phyloP scores from a whole-genome alignment of 2,113 vertebrate species.

The Carettochelys insculpta region DNA sequence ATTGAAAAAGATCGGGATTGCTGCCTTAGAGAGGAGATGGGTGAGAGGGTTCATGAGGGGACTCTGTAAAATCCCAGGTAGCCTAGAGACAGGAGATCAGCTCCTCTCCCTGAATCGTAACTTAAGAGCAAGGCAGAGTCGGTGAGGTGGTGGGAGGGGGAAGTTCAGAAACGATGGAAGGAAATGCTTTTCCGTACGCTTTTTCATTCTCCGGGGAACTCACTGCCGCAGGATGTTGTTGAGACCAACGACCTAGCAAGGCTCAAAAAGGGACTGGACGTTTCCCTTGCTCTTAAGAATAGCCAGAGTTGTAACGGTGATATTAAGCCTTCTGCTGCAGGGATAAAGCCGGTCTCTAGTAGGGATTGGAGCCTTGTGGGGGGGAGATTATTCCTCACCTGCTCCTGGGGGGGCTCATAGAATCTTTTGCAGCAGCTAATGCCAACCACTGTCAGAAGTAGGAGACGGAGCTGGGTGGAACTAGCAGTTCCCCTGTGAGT shows the following conservation, averaged over 20 bases:
- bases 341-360: neutral
- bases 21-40: neutral
- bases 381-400: neutral
- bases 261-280: neutral
- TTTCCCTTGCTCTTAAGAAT: too few relatives aligned
- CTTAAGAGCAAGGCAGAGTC: neutral
- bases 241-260: neutral
- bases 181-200: neutral
- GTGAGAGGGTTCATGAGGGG: neutral
- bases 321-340: neutral
- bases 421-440: neutral
- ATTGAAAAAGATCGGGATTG: neutral
- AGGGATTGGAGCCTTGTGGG: neutral
- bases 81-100: neutral
- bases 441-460: neutral
- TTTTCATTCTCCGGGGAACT: neutral
- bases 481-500: neutral
- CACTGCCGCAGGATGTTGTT: neutral
- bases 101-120: neutral
- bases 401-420: neutral
- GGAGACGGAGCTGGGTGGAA: accelerated
- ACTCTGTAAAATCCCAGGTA: neutral
- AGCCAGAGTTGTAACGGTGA: too few relatives aligned
- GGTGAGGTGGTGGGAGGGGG: neutral
- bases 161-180: neutral